A percentile compares a stretch with the other conserved stretches of the same genome.
These are phyloP conservation scores for Sphaeridia pumilis DNA, from an alignment of 2,888 invertebrate species.

Conservation along the genomic window DNA sequence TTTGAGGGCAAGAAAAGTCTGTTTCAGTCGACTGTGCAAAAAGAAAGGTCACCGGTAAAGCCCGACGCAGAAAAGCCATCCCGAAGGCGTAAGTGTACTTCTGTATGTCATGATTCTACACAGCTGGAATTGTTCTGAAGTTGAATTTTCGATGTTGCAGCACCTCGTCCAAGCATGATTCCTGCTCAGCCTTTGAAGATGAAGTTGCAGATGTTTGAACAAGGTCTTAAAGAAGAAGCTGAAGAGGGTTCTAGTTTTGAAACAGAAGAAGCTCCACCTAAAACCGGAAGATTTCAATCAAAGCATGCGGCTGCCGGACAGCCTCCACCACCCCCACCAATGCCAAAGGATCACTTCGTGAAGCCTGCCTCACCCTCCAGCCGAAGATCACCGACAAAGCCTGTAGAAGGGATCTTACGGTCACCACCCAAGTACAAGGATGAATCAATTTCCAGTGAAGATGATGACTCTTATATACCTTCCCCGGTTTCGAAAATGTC, in stretches of 20 bases:
- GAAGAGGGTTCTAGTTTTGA: not conserved
- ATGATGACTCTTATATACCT: not conserved
- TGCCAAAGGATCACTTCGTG: slow-evolving; percentile 38
- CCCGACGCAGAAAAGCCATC: not conserved
- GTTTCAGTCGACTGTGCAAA: not conserved
- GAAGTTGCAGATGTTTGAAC: slow-evolving; percentile 14
- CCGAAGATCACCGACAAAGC: not conserved
- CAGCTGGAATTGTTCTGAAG: no score
- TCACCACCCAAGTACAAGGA: not conserved
- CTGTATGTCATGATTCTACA: no score
- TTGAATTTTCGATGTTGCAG: not conserved
- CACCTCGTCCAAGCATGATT: slow-evolving; percentile 14
- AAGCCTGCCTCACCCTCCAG: no score
- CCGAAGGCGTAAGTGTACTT: slow-evolving; percentile 4
- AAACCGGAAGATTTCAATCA: slow-evolving; percentile 10
- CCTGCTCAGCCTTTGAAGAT: slow-evolving; percentile 7
- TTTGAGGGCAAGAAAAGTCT: slow-evolving; percentile 51
- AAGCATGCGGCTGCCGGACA: slow-evolving; percentile 35
- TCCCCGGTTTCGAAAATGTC: not conserved
- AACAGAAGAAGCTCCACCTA: slow-evolving; percentile 2
- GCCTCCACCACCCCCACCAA: slow-evolving; percentile 41
- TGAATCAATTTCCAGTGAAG: not conserved
- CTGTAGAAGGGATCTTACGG: no score
- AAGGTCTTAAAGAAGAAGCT: slow-evolving; percentile 10
- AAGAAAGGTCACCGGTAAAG: slow-evolving; percentile 45